Percentiles rank a stretch among this genome's conserved stretches.
phyloP scores from a whole-genome alignment of 2,888 invertebrate species.

The Temnothorax unifasciatus region DNA sequence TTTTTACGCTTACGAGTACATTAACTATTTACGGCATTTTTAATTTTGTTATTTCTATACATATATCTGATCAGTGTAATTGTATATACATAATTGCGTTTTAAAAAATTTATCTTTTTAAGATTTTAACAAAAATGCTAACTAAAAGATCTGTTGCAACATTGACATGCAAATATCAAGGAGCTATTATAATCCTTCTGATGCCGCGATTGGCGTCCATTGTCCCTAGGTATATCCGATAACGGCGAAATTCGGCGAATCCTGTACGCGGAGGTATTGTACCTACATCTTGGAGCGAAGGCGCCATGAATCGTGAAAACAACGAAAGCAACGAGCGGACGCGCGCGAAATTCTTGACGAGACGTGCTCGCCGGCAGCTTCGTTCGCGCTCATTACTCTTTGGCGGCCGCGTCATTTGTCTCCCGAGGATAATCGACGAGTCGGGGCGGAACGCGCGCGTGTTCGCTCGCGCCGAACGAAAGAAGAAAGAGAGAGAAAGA shows the following conservation, averaged over 20 bases:
- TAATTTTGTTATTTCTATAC: not conserved
- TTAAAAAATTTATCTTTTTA: not conserved
- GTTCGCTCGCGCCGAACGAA: constrained; percentile 38
- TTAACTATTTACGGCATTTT: not conserved
- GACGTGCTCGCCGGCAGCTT: constrained; percentile 68
- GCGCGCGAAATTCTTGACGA: constrained; percentile 66
- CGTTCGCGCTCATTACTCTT: constrained; percentile 79
- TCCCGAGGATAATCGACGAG: constrained; percentile 77
- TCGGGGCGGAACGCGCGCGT: constrained; percentile 51
- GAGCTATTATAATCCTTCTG: too few species aligned
- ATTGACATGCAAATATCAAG: not conserved
- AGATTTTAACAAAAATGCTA: not conserved
- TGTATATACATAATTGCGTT: not conserved
- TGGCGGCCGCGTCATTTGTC: constrained; percentile 80
- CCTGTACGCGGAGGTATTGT: not conserved
- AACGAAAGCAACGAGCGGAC: constrained; percentile 53
- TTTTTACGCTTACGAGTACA: not conserved
- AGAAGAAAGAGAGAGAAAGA: constrained; percentile 10
- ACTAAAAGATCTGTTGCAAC: not conserved
- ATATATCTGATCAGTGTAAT: not conserved
- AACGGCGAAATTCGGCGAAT: constrained; percentile 30
- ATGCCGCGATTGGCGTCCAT: too few species aligned
- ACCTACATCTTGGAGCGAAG: constrained; percentile 16
- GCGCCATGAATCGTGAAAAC: constrained; percentile 34
- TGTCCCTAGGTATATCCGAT: too few species aligned